These are phyloP conservation scores for Bombyx mori DNA, from an alignment of 1,140 invertebrate species.

Conservation along the genomic window DNA sequence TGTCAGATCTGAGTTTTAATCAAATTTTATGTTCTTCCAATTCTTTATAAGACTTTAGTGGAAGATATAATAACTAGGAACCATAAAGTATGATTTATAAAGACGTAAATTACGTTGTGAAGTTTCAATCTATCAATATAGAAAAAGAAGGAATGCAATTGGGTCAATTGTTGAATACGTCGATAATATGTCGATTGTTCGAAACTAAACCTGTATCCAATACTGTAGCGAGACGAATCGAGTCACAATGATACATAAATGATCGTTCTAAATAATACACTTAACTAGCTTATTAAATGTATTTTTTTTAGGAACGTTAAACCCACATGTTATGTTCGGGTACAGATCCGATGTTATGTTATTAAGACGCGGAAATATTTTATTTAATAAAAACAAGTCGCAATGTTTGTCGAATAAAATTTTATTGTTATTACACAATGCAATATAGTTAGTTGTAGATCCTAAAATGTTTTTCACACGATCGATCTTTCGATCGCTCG, in stretches of 20 bases:
- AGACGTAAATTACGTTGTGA: no score
- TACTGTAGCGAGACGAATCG: conserved; percentile 42
- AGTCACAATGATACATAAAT: conserved; percentile 31
- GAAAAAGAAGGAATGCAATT: no score
- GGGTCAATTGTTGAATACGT: conserved; percentile 4
- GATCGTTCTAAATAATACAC: conserved; percentile 20
- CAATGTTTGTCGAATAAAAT: no score
- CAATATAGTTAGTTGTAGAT: neutral
- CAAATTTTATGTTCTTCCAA: no score
- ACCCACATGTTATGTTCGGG: neutral
- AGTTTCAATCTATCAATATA: no score
- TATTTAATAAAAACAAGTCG: neutral
- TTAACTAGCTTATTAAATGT: conserved; percentile 8
- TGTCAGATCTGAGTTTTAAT: no score
- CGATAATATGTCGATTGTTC: conserved; percentile 22
- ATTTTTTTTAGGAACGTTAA: neutral
- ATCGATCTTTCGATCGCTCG: conserved; percentile 43
- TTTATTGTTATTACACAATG: no score
- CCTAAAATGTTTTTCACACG: conserved; percentile 57
- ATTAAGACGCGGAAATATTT: neutral
- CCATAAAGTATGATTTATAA: no score
- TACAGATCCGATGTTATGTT: neutral
- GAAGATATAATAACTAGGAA: no score
- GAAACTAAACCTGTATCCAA: conserved; percentile 26
- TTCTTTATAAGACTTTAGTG: no score